Evolutionary conservation across 2,888 invertebrate genomes (phyloP).

Genomic region (Drosophila greeni): DNA sequence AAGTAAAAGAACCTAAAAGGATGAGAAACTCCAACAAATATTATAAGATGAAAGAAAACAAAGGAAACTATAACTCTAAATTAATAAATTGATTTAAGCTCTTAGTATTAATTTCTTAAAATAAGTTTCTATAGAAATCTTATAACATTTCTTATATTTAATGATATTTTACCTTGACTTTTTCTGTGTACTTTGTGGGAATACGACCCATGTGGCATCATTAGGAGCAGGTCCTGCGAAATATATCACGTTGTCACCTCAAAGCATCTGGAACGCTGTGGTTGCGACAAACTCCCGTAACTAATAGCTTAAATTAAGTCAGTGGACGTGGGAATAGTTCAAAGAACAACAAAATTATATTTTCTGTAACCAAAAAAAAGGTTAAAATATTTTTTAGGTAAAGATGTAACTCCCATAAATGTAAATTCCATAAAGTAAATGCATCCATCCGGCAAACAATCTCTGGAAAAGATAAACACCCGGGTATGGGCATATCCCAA

Average conservation of each 20-base stretch:
- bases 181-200: neutral
- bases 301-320: constrained; percentile 3
- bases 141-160: neutral
- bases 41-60: neutral
- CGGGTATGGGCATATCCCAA: neutral
- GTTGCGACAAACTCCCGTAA: constrained; percentile 14
- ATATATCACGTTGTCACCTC: constrained; percentile 1
- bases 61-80: neutral
- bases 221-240: constrained; percentile 20
- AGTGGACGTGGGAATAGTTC: neutral
- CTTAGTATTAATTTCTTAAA: neutral
- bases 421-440: neutral
- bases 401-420: too few species aligned
- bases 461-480: neutral
- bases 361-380: neutral
- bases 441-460: too few species aligned
- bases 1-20: neutral
- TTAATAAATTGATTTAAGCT: neutral
- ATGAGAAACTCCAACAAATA: neutral
- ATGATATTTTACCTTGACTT: neutral
- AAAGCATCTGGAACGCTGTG: constrained; percentile 14
- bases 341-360: neutral
- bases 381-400: too few species aligned
- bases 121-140: neutral
- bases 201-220: constrained; percentile 19